A percentile compares a stretch with the other conserved stretches of the same genome.
Evolutionary conservation across 2,113 vertebrate genomes (phyloP).

Genomic region (Gymnobelideus leadbeateri): DNA sequence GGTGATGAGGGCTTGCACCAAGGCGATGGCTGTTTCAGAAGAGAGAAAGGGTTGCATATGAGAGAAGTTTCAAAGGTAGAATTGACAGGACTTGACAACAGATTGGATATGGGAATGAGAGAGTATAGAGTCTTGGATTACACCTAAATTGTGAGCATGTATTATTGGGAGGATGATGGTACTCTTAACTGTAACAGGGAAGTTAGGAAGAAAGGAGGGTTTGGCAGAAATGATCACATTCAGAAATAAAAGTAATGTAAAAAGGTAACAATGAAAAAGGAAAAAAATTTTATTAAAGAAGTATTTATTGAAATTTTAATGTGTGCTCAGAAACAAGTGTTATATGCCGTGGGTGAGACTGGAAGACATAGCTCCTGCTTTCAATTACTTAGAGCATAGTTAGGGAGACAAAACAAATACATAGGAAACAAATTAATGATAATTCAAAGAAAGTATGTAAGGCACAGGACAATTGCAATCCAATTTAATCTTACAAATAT

Average conservation of each 20-base stretch:
- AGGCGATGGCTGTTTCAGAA: not conserved
- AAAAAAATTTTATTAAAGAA: not conserved
- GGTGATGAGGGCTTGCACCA: not conserved
- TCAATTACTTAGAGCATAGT: not conserved
- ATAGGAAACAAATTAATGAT: not conserved
- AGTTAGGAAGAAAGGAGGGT: not conserved
- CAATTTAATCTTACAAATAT: not conserved
- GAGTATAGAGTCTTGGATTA: not conserved
- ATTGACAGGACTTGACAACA: not conserved
- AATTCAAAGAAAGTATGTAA: not conserved
- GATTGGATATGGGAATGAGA: not conserved
- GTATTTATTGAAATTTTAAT: not conserved
- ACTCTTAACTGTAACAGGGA: not conserved
- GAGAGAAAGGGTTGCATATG: not conserved
- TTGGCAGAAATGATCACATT: not conserved
- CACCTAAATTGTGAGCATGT: not conserved
- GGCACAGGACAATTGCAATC: not conserved
- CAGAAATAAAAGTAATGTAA: not conserved
- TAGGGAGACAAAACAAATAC: not conserved
- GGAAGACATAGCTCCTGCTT: not conserved
- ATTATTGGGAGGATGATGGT: not conserved
- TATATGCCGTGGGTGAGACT: not conserved
- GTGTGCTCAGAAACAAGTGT: not conserved
- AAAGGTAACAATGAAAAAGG: not conserved
- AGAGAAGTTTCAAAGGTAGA: not conserved